Evolutionary conservation across 2,888 invertebrate species (phyloP).

Genomic region (Cactoblastis cactorum): DNA sequence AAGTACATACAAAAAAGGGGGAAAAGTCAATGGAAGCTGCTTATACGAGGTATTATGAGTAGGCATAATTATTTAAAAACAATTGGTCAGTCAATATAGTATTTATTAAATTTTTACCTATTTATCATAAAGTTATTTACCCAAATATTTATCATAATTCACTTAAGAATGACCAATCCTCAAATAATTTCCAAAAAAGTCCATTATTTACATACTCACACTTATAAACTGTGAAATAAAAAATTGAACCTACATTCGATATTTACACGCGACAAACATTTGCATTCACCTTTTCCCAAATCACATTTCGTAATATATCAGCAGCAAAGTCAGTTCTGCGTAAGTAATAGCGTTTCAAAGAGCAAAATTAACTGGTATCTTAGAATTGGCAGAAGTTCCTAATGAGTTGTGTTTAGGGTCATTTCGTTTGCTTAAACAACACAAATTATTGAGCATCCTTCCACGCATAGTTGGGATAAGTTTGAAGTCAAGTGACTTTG

Average conservation of each 20-base stretch:
- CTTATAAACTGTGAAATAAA: background rate
- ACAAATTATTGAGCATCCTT: conserved; percentile 53
- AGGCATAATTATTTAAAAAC: too few species aligned
- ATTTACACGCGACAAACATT: conserved; percentile 1
- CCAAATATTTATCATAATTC: too few species aligned
- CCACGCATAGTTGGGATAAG: conserved; percentile 55
- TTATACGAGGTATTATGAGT: too few species aligned
- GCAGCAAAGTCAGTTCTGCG: conserved; percentile 22
- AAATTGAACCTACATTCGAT: background rate
- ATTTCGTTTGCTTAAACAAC: conserved; percentile 57
- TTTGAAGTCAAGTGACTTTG: conserved; percentile 37
- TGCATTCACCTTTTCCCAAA: conserved; percentile 7
- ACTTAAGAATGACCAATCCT: too few species aligned
- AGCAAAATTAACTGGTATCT: conserved; percentile 40
- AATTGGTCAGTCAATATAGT: too few species aligned
- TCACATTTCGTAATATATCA: conserved; percentile 21
- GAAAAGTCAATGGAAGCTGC: too few species aligned
- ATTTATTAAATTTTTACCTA: too few species aligned
- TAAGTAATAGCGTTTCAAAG: conserved; percentile 38
- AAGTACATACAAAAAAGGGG: too few species aligned
- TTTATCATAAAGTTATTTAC: too few species aligned
- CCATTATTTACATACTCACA: background rate
- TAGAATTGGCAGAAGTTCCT: conserved; percentile 42
- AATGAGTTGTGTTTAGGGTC: conserved; percentile 48
- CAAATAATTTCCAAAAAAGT: too few species aligned